Evolutionary conservation across 2,888 invertebrate species (phyloP).

Genomic region (Coenonympha arcania): DNA sequence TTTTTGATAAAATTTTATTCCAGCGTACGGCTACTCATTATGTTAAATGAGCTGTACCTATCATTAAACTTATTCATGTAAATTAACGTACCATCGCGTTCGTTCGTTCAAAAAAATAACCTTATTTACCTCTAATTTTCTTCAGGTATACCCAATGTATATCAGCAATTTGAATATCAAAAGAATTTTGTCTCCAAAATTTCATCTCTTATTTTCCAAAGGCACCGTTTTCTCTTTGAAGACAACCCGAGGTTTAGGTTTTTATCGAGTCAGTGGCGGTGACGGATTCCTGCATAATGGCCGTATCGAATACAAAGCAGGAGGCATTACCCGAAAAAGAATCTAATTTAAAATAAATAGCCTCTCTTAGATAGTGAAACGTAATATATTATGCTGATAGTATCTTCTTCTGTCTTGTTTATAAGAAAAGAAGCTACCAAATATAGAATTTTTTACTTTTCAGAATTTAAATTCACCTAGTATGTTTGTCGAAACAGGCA

Average conservation of each 20-base stretch:
- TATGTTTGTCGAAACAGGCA: no score
- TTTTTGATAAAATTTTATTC: no score
- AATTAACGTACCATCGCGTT: no score
- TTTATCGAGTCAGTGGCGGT: constrained; percentile 30
- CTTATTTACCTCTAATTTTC: constrained; percentile 22
- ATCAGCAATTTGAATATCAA: constrained; percentile 44
- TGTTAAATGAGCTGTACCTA: neutral
- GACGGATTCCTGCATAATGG: constrained; percentile 40
- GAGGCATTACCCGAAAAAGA: constrained; percentile 38
- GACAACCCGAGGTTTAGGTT: constrained; percentile 28
- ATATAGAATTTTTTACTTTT: neutral
- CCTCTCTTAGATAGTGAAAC: constrained; percentile 24
- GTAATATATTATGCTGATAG: constrained; percentile 19
- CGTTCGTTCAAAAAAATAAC: constrained; percentile 10
- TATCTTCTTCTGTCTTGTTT: constrained; percentile 9
- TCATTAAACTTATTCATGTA: no score
- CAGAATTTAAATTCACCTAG: no score
- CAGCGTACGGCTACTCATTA: no score
- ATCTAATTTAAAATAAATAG: constrained; percentile 51
- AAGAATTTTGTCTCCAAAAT: constrained; percentile 35
- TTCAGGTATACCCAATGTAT: constrained; percentile 23
- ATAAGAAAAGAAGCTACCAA: neutral
- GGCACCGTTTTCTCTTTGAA: constrained; percentile 33
- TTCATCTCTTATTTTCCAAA: constrained; percentile 28
- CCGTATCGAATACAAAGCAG: constrained; percentile 40